Conservation (phyloP, 1,140 invertebrate species). For the Heliconius himera region DNA sequence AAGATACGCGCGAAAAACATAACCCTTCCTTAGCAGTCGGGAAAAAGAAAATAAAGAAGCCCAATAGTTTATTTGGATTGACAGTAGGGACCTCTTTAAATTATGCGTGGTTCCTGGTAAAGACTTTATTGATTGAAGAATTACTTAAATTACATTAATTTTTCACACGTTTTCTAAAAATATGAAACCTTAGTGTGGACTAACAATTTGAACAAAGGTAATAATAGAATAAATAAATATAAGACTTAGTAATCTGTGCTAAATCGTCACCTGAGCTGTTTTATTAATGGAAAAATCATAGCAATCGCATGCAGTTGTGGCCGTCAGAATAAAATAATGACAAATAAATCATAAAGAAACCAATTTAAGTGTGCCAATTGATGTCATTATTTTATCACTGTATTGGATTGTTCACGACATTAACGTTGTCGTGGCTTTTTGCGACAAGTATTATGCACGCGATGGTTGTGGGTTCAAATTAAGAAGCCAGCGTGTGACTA, state of each 20-base stretch:
- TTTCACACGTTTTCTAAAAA: too few relatives aligned
- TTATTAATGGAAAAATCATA: not conserved
- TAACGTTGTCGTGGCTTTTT: not conserved
- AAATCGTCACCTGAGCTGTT: not conserved
- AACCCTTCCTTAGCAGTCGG: too few relatives aligned
- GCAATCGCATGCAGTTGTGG: conserved; percentile 17
- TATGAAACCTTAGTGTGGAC: too few relatives aligned
- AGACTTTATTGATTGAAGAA: too few relatives aligned
- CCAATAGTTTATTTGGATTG: too few relatives aligned
- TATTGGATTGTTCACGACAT: not conserved
- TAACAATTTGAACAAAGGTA: not conserved
- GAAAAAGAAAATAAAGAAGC: too few relatives aligned
- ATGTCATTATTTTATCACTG: not conserved
- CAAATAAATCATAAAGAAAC: not conserved
- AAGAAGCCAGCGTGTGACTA: too few relatives aligned
- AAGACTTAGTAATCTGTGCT: not conserved
- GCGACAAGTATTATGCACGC: not conserved
- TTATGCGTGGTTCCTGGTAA: too few relatives aligned
- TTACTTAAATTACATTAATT: too few relatives aligned
- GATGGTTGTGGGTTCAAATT: not conserved
- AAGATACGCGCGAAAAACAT: too few relatives aligned
- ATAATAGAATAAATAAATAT: not conserved
- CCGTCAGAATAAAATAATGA: conserved; percentile 18
- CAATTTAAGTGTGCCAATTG: conserved; percentile 1
- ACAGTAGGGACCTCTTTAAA: too few relatives aligned